Evolutionary conservation across 2,113 vertebrate species (phyloP), one percentile per base, ranked within the genome.

Genomic region (Trematocara variabile): DNA sequence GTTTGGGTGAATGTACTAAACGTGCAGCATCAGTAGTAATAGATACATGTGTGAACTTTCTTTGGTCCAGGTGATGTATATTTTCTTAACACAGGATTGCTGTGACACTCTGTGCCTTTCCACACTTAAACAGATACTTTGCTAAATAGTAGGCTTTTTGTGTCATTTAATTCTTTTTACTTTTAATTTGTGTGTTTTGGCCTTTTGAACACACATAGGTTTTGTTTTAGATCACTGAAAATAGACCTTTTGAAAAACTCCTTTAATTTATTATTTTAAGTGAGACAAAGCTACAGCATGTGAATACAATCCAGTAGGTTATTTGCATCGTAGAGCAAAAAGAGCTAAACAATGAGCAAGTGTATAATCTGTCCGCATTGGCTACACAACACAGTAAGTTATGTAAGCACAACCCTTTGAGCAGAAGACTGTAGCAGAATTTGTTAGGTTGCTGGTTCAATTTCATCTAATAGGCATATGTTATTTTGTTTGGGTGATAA

Each of bases 41-140:
- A n/a, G 30, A 37, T 37, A n/a, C 58, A 11, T 37, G 30, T 37
- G 58, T 37, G 1, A 37, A 37, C 18, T 37, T 37, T 63, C 30
- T 0, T 63, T 0, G 9, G 33, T 37, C 33, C 16, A n/a, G 0
- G 58, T 63, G 2, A 63, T n/a, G 33, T n/a, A 12, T n/a, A 12
- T 4, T 63, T 63, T 0, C 3, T 37, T 63, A 37, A 0, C 58
- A 63, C 30, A 37, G 5, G 0, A 12, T 37, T 0, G 5, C 33
- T 6, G 14, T n/a, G 33, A 63, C 1, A 63, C 28, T 33, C 28
- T n/a, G 56, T 60, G 30, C 9, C 33, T 63, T 63, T 63, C 16
- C 16, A 63, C 1, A 63, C 58, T n/a, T 60, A 63, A 63, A 37
- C 16, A 37, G 18, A 63, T 63, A 37, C 16, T 63, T 34, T 5